Percentiles rank a stretch among this genome's conserved stretches.
These are phyloP conservation scores for Melitaea cinxia DNA, from an alignment of 1,140 invertebrate genomes.

Conservation along the genomic window DNA sequence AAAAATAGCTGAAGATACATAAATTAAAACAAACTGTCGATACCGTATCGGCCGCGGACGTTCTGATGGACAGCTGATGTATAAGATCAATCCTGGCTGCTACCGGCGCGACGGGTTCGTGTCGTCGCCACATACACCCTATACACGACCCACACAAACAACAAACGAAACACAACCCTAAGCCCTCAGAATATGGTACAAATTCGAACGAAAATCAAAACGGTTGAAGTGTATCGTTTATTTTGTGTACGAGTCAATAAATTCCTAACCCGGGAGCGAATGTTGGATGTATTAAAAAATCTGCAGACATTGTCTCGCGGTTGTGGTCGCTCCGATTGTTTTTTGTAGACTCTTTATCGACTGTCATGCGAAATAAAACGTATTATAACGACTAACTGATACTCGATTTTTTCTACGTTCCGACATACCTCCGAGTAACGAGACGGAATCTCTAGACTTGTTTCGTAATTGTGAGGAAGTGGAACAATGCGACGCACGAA, in stretches of 20 bases:
- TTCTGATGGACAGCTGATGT: constrained; percentile 69
- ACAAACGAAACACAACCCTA: constrained; percentile 17
- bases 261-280: constrained; percentile 70
- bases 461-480: not conserved
- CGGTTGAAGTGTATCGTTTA: constrained; percentile 36
- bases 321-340: constrained; percentile 34
- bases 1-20: constrained; percentile 30
- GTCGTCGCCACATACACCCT: constrained; percentile 28
- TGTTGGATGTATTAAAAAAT: constrained; percentile 69
- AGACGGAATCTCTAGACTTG: not conserved
- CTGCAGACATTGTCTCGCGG: constrained; percentile 53
- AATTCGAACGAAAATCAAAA: not conserved
- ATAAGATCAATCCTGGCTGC: constrained; percentile 64
- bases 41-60: constrained; percentile 48
- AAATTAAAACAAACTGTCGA: constrained; percentile 42
- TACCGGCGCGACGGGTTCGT: constrained; percentile 55
- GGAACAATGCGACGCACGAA: not conserved
- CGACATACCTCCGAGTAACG: not conserved
- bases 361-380: constrained; percentile 47
- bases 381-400: constrained; percentile 22
- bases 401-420: constrained; percentile 9
- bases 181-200: not conserved
- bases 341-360: constrained; percentile 30
- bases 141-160: constrained; percentile 2
- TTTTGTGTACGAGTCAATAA: constrained; percentile 70